Percentiles rank a stretch among this genome's conserved stretches.
These are phyloP conservation scores for Aythya baeri DNA, from an alignment of 2,113 vertebrate genomes.

Conservation along the genomic window DNA sequence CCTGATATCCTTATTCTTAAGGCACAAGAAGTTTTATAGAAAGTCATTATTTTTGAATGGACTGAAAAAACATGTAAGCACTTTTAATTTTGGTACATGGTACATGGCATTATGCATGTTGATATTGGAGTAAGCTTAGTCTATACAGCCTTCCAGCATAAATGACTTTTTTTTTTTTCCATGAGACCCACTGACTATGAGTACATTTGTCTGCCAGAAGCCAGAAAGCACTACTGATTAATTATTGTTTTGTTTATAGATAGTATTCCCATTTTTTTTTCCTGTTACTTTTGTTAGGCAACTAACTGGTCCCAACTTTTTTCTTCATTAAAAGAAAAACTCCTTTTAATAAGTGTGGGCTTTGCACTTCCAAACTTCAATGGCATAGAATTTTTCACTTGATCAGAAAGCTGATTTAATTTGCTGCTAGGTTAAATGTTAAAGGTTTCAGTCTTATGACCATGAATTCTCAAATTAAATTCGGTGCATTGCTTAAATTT, in stretches of 20 bases:
- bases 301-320: neutral
- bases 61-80: neutral
- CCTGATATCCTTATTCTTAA: neutral
- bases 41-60: neutral
- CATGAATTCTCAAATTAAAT: constrained; percentile 68
- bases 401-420: constrained; percentile 47
- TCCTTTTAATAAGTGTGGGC: neutral
- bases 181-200: neutral
- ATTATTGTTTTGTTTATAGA: neutral
- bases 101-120: neutral
- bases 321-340: neutral
- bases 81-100: neutral
- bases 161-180: neutral
- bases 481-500: constrained; percentile 51
- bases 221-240: neutral
- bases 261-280: neutral
- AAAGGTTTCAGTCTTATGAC: constrained; percentile 58
- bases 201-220: neutral
- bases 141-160: neutral
- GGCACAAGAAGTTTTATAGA: neutral
- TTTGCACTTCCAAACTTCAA: constrained; percentile 49
- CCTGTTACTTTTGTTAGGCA: neutral
- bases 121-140: neutral
- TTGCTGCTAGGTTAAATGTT: constrained; percentile 62
- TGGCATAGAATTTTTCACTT: constrained; percentile 34